Conservation (phyloP, 2,113 vertebrate species). For the Pelobates fuscus region DNA sequence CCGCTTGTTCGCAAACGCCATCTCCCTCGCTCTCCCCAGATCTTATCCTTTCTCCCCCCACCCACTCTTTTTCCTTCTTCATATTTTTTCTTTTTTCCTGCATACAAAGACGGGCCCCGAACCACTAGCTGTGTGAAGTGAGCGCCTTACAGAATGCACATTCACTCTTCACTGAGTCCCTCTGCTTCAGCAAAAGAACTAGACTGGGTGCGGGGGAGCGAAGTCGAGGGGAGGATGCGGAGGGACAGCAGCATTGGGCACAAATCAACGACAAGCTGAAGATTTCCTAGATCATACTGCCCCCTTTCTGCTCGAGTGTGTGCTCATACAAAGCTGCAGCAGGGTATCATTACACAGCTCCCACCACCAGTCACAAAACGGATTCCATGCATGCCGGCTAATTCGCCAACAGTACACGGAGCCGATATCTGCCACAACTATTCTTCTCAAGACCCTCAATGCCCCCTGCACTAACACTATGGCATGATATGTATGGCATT, state of each 20-base stretch:
- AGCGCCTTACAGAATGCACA: conserved; percentile 93
- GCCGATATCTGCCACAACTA: conserved; percentile 54
- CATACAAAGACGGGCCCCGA: conserved; percentile 63
- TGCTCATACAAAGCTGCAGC: too few relatives aligned
- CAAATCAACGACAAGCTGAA: conserved; percentile 85
- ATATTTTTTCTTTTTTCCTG: not conserved
- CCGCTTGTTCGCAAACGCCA: conserved; percentile 2
- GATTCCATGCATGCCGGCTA: conserved; percentile 71
- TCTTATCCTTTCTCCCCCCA: conserved; percentile 13
- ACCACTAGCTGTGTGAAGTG: conserved; percentile 87
- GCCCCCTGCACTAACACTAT: not conserved
- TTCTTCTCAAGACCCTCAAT: conserved; percentile 45
- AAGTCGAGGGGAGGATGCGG: conserved; percentile 76
- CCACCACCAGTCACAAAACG: conserved; percentile 73
- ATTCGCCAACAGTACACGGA: conserved; percentile 68
- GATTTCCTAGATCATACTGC: conserved; percentile 81
- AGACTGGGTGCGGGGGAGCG: conserved; percentile 51
- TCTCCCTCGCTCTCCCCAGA: conserved; percentile 11
- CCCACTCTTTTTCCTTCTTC: conserved; percentile 8
- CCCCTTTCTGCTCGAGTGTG: conserved; percentile 84
- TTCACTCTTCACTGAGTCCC: conserved; percentile 93
- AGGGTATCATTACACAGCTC: conserved; percentile 66
- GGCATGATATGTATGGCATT: too few relatives aligned
- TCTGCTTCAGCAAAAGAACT: conserved; percentile 82
- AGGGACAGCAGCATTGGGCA: conserved; percentile 79